Evolutionary conservation across 2,113 vertebrate genomes (phyloP), one percentile per base, ranked within the genome.

Genomic region (Lanius ludovicianus): DNA sequence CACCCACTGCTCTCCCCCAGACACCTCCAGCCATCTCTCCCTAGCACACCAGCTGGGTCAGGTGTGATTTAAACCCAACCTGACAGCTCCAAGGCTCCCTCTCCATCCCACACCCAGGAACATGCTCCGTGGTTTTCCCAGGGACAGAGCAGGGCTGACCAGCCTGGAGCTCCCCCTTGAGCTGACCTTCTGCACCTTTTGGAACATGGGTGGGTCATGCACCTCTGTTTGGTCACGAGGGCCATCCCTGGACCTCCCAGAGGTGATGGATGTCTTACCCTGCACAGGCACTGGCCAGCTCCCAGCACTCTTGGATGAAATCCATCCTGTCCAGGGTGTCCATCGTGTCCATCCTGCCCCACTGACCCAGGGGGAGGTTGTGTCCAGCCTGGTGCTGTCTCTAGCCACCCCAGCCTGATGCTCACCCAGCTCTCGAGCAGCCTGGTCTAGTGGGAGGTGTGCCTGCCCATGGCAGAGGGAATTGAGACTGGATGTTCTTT

Each of bases 81-180:
- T 49, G 23, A 12, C 16, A 68, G 31, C 28, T 75, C 25, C 39
- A 12, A 11, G 10, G 9, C 23, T 24, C n/a, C 8, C 44, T 3
- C 19, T 71, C 21, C 44, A 39, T 11, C 30, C 17, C 42, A 30
- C 2, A 3, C 8, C 31, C 37, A 37, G 37, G 49, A 74, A 33
- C 0, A 7, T 0, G 7, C 18, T 42, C 50, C 15, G 1, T 4
- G 19, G 28, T 27, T 37, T 59, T 35, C 27, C 12, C 30, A 46
- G 4, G 9, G 7, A 25, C 30, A 2, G 25, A 31, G 30, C 14
- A 15, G 39, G 23, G 50, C 21, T 46, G 56, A 4, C 16, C 11
- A 28, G 39, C 6, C 33, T 59, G 23, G 13, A 60, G 44, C 47
- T 69, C 14, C 63, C 18, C 35, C 6, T 73, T 13, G 12, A 8